phyloP scores from a whole-genome alignment of 2,888 invertebrate species.

The Xestia ashworthii region DNA sequence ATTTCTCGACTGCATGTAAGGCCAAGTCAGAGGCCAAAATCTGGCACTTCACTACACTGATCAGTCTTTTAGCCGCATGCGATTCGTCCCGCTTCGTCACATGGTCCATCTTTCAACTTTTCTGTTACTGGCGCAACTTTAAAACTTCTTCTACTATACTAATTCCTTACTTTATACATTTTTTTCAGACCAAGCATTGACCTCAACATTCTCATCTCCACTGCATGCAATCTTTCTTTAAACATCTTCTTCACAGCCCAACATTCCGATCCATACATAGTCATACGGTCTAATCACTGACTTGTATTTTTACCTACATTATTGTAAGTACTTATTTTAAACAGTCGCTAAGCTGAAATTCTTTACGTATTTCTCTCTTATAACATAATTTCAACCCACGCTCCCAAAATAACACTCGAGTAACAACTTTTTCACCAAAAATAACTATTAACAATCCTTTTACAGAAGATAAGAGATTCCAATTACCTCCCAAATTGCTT shows the following conservation, averaged over 20 bases:
- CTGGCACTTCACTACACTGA: no score
- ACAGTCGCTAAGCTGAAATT: neutral
- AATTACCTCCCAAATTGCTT: constrained; percentile 58
- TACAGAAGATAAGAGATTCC: constrained; percentile 36
- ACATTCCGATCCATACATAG: neutral
- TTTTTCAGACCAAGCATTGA: neutral
- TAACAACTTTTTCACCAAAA: constrained; percentile 7
- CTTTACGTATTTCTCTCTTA: no score
- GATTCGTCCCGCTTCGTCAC: neutral
- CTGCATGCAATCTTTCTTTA: neutral
- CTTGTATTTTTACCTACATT: neutral
- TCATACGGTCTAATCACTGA: neutral
- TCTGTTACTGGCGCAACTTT: neutral
- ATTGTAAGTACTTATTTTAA: neutral
- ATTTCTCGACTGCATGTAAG: no score
- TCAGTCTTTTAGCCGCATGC: neutral
- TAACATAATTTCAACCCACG: neutral
- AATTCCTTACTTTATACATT: neutral
- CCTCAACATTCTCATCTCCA: neutral
- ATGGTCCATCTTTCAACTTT: neutral
- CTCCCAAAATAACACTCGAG: neutral
- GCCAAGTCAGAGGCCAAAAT: no score
- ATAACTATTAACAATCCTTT: constrained; percentile 32
- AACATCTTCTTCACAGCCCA: neutral
- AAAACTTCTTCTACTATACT: neutral